These are phyloP conservation scores for Tenthredo distinguenda DNA, from an alignment of 2,888 invertebrate genomes.

Conservation along the genomic window DNA sequence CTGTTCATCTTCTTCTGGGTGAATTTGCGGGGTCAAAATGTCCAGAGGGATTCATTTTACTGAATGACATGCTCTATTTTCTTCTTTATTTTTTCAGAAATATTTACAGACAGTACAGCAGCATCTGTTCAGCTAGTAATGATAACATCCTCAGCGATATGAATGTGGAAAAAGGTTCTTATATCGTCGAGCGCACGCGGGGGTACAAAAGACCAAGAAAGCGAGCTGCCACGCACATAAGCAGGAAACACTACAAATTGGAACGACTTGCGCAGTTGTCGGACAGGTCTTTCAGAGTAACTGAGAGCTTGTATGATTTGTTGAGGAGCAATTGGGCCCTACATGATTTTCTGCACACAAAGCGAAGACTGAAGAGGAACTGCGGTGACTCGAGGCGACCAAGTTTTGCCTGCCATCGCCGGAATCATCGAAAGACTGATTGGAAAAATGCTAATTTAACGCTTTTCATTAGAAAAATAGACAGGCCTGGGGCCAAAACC, in stretches of 20 bases:
- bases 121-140: slow-evolving; percentile 19
- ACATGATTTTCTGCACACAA: not conserved
- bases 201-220: slow-evolving; percentile 34
- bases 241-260: slow-evolving; percentile 36
- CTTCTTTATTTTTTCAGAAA: slow-evolving; percentile 5
- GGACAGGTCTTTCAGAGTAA: slow-evolving; percentile 34
- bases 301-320: slow-evolving; percentile 41
- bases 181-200: not conserved
- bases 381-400: slow-evolving; percentile 44
- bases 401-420: slow-evolving; percentile 48
- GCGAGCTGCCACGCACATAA: slow-evolving; percentile 31
- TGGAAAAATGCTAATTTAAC: slow-evolving; percentile 54
- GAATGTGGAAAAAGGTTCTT: slow-evolving; percentile 15
- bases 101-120: slow-evolving; percentile 14
- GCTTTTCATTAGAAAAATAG: slow-evolving; percentile 13
- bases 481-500: slow-evolving; percentile 11
- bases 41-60: not conserved
- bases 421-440: slow-evolving; percentile 39
- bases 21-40: not conserved
- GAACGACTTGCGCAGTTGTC: slow-evolving; percentile 37
- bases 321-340: slow-evolving; percentile 25
- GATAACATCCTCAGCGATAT: slow-evolving; percentile 3
- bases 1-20: slow-evolving; percentile 26
- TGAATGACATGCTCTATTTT: not conserved
- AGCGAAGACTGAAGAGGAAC: slow-evolving; percentile 26